These are phyloP conservation scores for Agapostemon virescens DNA, from an alignment of 2,888 invertebrate species.

Conservation along the genomic window DNA sequence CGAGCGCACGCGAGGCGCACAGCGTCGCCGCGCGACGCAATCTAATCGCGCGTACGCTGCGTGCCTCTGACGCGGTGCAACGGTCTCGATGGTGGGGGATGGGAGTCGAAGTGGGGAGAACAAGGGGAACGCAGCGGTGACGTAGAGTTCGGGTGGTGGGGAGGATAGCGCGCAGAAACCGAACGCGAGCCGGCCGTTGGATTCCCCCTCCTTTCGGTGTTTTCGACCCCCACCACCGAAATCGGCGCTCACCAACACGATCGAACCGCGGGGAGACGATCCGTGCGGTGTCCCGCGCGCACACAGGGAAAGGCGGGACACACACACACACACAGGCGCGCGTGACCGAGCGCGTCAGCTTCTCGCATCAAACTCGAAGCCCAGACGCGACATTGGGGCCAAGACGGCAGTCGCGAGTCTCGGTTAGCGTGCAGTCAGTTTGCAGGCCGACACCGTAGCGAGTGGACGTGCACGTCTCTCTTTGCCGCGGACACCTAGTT, in stretches of 20 bases:
- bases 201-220: slow-evolving; percentile 43
- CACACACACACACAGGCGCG: no score
- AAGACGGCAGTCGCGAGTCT: slow-evolving; percentile 73
- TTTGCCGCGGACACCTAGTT: slow-evolving; percentile 9
- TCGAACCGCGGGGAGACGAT: slow-evolving; percentile 30
- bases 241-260: slow-evolving; percentile 40
- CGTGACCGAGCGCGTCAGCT: slow-evolving; percentile 59
- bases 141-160: slow-evolving; percentile 54
- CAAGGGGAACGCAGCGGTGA: slow-evolving; percentile 55
- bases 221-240: slow-evolving; percentile 10
- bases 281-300: slow-evolving; percentile 17
- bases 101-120: not conserved
- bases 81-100: slow-evolving; percentile 9
- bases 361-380: slow-evolving; percentile 70
- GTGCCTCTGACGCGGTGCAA: slow-evolving; percentile 48
- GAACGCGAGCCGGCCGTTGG: slow-evolving; percentile 66
- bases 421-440: slow-evolving; percentile 75
- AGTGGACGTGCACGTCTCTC: slow-evolving; percentile 65
- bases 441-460: slow-evolving; percentile 72
- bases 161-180: slow-evolving; percentile 65
- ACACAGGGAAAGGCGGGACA: slow-evolving; percentile 19
- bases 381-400: slow-evolving; percentile 75
- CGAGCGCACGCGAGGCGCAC: slow-evolving; percentile 50
- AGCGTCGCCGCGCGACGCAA: slow-evolving; percentile 69
- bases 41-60: slow-evolving; percentile 68